These are phyloP conservation scores for Rhizoglyphus robini DNA, from an alignment of 1,140 invertebrate species.

Conservation along the genomic window DNA sequence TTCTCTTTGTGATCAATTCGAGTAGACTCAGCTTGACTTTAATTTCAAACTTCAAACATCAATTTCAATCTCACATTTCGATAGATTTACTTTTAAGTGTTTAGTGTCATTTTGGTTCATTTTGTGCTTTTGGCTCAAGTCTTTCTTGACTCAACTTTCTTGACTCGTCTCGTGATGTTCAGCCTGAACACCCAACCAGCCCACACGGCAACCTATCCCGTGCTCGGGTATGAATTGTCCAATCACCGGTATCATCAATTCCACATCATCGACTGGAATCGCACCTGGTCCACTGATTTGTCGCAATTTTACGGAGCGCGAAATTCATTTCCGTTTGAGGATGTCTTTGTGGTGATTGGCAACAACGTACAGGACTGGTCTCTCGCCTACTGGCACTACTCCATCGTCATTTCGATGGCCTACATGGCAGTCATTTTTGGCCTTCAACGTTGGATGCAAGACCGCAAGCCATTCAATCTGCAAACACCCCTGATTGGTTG, in stretches of 20 bases:
- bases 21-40: too few species aligned
- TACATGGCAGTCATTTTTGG: constrained; percentile 7
- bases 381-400: not conserved
- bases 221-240: not conserved
- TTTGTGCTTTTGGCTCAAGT: too few species aligned
- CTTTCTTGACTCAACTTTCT: too few species aligned
- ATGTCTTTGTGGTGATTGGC: not conserved
- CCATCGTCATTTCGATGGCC: not conserved
- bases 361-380: not conserved
- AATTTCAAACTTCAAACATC: too few species aligned
- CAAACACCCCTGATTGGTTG: not conserved
- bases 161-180: too few species aligned
- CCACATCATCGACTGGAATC: not conserved
- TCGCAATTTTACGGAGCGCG: not conserved
- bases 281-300: not conserved
- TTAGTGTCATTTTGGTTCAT: too few species aligned
- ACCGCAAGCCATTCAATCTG: constrained; percentile 13
- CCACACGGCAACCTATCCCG: not conserved
- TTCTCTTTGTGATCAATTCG: too few species aligned
- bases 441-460: not conserved
- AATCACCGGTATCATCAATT: constrained; percentile 4
- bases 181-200: not conserved
- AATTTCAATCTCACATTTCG: too few species aligned
- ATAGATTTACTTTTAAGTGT: too few species aligned
- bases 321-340: constrained; percentile 8